Evolutionary conservation across 1,140 invertebrate genomes (phyloP).

Genomic region (Globodera rostochiensis): DNA sequence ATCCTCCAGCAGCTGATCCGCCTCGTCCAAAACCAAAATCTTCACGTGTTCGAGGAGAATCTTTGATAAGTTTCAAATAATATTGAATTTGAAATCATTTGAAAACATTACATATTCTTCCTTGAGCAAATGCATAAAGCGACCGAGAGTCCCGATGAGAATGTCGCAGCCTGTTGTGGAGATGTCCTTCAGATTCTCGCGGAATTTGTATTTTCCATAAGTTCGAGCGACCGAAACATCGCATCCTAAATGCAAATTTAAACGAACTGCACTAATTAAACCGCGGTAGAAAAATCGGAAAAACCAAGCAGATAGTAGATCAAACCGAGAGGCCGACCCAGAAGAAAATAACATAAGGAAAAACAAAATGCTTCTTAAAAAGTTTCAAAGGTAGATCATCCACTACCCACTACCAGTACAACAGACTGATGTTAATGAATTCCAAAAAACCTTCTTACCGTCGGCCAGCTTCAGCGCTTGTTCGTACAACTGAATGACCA

Average conservation of each 20-base stretch:
- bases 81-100: constrained; percentile 13
- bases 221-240: constrained; percentile 19
- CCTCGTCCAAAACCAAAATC: constrained; percentile 89
- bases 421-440: too few species aligned
- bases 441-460: constrained; percentile 67
- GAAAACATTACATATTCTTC: constrained; percentile 5
- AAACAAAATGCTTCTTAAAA: constrained; percentile 23
- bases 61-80: constrained; percentile 31
- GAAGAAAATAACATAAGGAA: not conserved
- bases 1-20: constrained; percentile 90
- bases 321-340: too few species aligned
- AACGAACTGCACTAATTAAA: constrained; percentile 7
- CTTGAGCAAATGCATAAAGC: constrained; percentile 23
- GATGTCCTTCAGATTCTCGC: constrained; percentile 13
- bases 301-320: not conserved
- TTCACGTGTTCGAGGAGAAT: constrained; percentile 74
- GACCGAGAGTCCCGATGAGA: constrained; percentile 3
- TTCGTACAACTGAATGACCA: constrained; percentile 94
- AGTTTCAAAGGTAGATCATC: not conserved
- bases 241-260: not conserved
- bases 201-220: constrained; percentile 10
- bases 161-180: constrained; percentile 19
- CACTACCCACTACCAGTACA: too few species aligned
- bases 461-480: constrained; percentile 94
- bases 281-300: not conserved